Conservation (phyloP, 2,113 vertebrate genomes). For the Cyphotilapia sp. region DNA sequence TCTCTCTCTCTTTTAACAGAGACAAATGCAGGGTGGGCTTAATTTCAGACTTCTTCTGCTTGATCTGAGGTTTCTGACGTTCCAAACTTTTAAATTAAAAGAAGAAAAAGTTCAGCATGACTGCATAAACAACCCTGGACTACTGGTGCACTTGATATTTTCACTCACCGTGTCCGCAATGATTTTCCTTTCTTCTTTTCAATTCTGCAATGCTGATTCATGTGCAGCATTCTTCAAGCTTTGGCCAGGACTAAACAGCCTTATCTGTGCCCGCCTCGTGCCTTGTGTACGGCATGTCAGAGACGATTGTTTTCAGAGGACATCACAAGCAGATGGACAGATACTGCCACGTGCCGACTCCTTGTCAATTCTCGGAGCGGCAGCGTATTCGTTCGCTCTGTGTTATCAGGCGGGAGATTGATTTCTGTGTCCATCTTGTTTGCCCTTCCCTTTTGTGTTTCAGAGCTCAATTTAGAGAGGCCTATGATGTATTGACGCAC, state of each 20-base stretch:
- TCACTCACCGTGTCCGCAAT: background rate
- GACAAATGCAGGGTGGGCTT: background rate
- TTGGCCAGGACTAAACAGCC: slow-evolving; percentile 31
- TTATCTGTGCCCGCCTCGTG: slow-evolving; percentile 28
- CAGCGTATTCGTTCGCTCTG: slow-evolving; percentile 28
- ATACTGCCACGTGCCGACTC: slow-evolving; percentile 24
- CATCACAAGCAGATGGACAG: slow-evolving; percentile 58
- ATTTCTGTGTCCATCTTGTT: slow-evolving; percentile 67
- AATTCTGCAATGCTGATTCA: background rate
- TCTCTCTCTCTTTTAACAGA: background rate
- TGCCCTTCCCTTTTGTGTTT: slow-evolving; percentile 64
- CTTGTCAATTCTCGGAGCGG: slow-evolving; percentile 45
- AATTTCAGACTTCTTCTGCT: background rate
- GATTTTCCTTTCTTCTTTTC: slow-evolving; percentile 22
- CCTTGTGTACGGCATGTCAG: slow-evolving; percentile 37
- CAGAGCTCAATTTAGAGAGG: slow-evolving; percentile 54
- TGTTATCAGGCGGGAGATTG: slow-evolving; percentile 62
- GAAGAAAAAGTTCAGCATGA: background rate
- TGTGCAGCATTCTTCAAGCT: slow-evolving; percentile 6
- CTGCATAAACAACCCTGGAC: background rate
- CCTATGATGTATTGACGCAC: slow-evolving; percentile 62
- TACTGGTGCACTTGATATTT: background rate
- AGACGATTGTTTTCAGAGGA: slow-evolving; percentile 58
- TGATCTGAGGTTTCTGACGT: background rate
- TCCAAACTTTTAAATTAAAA: background rate